Evolutionary conservation across 92 coral and sea anemone genomes (phyloP), one percentile per base, ranked within the genome.

Genomic region (Virgularia gustaviana): DNA sequence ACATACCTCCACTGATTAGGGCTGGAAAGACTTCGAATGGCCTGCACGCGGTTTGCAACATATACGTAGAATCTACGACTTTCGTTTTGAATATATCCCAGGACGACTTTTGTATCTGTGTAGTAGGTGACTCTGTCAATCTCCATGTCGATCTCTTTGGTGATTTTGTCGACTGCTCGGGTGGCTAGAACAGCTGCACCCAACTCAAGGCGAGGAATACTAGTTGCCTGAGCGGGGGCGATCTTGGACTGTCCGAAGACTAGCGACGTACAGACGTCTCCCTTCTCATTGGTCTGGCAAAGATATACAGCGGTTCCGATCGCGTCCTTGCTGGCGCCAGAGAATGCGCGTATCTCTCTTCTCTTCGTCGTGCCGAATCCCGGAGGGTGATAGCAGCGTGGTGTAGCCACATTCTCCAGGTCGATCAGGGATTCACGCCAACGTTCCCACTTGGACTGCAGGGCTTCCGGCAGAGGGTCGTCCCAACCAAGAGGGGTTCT

Each of bases 11-110:
- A 80, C 75, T 80, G 85, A 19, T 25, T n/a, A 0, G 81, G 76
- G 15, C 20, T 23, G 0, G 80, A 73, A 39, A 74, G 44, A 55
- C 43, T 73, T 2, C 71, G 75, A 4, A 80, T 80, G 20, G 36
- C 1, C 15, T 79, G 79, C 2, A 72, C 84, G 9, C 80, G 45
- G 80, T 79, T 79, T 1, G 84, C 84, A 22, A 79, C 80, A 36
- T 79, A 79, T 3, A 72, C 84, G 15, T 72, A 61, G 36, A 79
- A 80, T 15, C 85, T 49, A 36, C 76, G 63, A 60, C 49, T 73
- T n/a, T 81, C 78, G 33, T 81, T 81, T 19, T 75, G 60, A 47
- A 81, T 75, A 72, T 75, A 81, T 6, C 85, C 85, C 18, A 81
- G 81, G 38, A 81, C 71, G 19, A 75, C 77, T 15, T 81, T 75